Conservation (phyloP, 2,113 vertebrate genomes). For the Microtus pennsylvanicus region DNA sequence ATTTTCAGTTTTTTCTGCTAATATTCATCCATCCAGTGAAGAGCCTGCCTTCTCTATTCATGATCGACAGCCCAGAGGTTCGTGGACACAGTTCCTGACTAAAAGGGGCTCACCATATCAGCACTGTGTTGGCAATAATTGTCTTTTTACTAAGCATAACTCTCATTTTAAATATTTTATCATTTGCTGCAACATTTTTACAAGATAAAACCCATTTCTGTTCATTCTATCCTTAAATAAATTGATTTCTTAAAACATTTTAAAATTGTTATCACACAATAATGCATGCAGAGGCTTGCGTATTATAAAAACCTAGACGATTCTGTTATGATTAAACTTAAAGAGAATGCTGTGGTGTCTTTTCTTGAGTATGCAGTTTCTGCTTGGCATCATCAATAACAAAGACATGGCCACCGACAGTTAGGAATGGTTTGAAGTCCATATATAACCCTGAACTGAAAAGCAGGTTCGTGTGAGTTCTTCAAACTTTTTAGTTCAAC, state of each 20-base stretch:
- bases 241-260: neutral
- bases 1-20: constrained; percentile 28
- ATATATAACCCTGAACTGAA: neutral
- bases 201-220: neutral
- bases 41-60: neutral
- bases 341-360: constrained; percentile 6
- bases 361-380: neutral
- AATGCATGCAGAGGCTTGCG: neutral
- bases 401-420: constrained; percentile 18
- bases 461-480: constrained; percentile 4
- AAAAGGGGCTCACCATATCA: neutral
- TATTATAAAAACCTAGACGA: neutral
- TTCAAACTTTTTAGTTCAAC: constrained; percentile 10
- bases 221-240: constrained; percentile 12
- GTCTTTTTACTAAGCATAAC: neutral
- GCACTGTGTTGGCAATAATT: neutral
- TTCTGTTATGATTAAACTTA: constrained; percentile 33
- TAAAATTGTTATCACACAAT: constrained; percentile 16
- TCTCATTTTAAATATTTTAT: constrained; percentile 14
- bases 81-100: neutral
- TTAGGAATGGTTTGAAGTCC: neutral
- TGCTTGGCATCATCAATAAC: constrained; percentile 20
- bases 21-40: neutral
- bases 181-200: constrained; percentile 49
- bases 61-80: neutral